phyloP scores from a whole-genome alignment of 2,888 invertebrate species.

The Dasypogon diadema region DNA sequence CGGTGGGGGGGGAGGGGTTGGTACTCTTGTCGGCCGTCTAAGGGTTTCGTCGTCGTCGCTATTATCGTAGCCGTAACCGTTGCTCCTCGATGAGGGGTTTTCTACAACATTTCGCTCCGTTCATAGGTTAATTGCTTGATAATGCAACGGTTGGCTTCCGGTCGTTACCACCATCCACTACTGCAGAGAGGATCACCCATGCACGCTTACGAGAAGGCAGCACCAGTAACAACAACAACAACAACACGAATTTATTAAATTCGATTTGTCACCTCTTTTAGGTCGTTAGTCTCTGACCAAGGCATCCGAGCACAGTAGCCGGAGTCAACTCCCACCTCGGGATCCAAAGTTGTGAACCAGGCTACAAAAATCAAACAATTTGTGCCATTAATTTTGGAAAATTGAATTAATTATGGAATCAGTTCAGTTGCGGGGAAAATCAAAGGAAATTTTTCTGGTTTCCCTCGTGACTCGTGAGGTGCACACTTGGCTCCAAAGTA shows the following conservation, averaged over 20 bases:
- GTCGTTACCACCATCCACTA: neutral
- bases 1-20: neutral
- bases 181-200: neutral
- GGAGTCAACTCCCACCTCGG: neutral
- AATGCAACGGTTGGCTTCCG: conserved; percentile 56
- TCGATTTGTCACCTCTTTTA: conserved; percentile 51
- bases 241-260: conserved; percentile 51
- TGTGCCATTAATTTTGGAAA: conserved; percentile 8
- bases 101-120: conserved; percentile 43
- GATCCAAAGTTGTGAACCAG: no score
- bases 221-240: conserved; percentile 30
- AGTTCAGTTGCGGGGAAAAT: conserved; percentile 31
- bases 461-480: neutral
- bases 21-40: conserved; percentile 25
- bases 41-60: conserved; percentile 6
- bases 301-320: neutral
- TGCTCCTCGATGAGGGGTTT: conserved; percentile 16
- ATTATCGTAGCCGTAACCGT: neutral
- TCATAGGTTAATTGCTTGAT: conserved; percentile 58
- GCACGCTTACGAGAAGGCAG: neutral
- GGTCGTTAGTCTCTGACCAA: conserved; percentile 2
- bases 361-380: conserved; percentile 39
- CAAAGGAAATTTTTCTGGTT: conserved; percentile 27
- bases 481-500: neutral
- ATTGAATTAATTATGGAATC: conserved; percentile 48